These are phyloP conservation scores for Cossypha niveicapilla DNA, from an alignment of 2,797 vertebrate genomes.

Conservation along the genomic window DNA sequence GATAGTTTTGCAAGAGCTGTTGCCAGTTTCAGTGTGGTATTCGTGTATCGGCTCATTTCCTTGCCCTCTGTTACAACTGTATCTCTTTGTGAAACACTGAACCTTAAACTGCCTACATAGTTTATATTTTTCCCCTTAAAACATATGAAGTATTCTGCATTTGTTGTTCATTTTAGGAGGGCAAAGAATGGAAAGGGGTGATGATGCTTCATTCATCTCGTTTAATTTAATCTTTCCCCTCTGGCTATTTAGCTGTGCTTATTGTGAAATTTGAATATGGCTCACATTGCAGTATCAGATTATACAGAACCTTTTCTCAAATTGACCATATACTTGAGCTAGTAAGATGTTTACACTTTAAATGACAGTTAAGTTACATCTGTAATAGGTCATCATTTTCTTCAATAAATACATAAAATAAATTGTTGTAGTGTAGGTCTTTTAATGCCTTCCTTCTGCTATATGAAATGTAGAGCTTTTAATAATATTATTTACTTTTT, in stretches of 20 bases:
- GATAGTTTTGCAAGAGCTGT: constrained; percentile 19
- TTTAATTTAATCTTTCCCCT: background rate
- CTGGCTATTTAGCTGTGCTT: background rate
- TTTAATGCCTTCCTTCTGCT: background rate
- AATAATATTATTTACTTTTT: background rate
- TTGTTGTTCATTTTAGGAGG: background rate
- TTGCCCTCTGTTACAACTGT: background rate
- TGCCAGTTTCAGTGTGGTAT: background rate
- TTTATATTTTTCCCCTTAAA: background rate
- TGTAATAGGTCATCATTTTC: background rate
- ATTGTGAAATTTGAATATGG: background rate
- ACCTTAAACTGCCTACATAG: background rate
- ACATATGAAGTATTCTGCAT: background rate
- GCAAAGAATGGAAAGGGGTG: background rate
- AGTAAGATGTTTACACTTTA: background rate
- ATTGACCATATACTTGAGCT: background rate
- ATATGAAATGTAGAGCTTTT: background rate
- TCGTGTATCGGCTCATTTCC: background rate
- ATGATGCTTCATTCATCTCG: background rate
- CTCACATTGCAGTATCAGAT: background rate
- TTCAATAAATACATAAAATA: background rate
- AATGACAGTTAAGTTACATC: background rate
- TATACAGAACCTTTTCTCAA: background rate
- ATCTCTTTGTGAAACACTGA: background rate
- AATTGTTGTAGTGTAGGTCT: background rate